Evolutionary conservation across 1,140 invertebrate genomes (phyloP).

Genomic region (Delia radicum): DNA sequence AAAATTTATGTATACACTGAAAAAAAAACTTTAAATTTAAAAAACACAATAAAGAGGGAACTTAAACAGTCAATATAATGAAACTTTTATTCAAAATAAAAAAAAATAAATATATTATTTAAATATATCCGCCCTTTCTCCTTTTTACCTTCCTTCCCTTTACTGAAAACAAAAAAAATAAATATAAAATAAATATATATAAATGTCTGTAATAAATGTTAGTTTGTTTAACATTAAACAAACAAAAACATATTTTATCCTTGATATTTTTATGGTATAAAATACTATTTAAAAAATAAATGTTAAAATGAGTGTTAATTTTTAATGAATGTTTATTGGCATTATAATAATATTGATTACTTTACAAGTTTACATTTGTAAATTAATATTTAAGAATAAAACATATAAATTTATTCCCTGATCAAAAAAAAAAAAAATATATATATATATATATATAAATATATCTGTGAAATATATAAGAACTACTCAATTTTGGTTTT

Average conservation of each 20-base stretch:
- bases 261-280: no score
- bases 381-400: no score
- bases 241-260: neutral
- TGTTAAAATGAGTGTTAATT: neutral
- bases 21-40: neutral
- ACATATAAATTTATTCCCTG: no score
- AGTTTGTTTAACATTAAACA: neutral
- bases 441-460: no score
- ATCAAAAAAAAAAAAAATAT: neutral
- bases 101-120: neutral
- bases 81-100: conserved; percentile 10
- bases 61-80: no score
- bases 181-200: no score
- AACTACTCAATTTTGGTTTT: conserved; percentile 22
- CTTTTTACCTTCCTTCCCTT: no score
- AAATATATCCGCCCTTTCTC: neutral
- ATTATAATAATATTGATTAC: neutral
- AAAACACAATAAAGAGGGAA: neutral
- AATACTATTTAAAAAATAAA: neutral
- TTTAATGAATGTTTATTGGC: neutral
- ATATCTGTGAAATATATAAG: no score
- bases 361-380: no score
- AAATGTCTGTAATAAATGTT: neutral
- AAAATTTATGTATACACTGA: neutral
- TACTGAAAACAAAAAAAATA: no score